Conservation (phyloP, 1,140 invertebrate genomes). For the Lamellibrachia luymesi region DNA sequence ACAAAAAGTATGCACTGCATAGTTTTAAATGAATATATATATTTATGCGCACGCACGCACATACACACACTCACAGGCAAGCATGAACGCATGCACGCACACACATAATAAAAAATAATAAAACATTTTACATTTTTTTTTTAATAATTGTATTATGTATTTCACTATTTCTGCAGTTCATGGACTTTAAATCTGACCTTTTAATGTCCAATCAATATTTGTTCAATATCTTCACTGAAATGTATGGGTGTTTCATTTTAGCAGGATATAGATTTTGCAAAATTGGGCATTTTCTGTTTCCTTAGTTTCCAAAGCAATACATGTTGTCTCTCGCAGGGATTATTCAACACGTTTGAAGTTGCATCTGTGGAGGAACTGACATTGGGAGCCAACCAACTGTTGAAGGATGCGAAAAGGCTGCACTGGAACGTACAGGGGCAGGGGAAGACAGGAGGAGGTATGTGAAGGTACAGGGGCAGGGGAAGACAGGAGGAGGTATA, state of each 20-base stretch:
- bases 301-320: not conserved
- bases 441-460: conserved; percentile 9
- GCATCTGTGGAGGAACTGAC: conserved; percentile 66
- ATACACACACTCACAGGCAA: no score
- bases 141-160: no score
- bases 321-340: conserved; percentile 52
- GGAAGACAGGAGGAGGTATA: conserved; percentile 12
- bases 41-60: no score
- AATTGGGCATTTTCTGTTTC: not conserved
- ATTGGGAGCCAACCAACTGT: conserved; percentile 66
- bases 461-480: not conserved
- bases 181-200: not conserved
- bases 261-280: not conserved
- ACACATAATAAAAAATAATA: no score
- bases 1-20: no score
- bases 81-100: no score
- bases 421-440: conserved; percentile 41
- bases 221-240: no score
- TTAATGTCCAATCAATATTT: not conserved
- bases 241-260: no score
- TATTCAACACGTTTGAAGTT: conserved; percentile 66
- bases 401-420: conserved; percentile 43
- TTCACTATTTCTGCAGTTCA: no score
- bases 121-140: no score
- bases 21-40: not conserved